Evolutionary conservation across 2,113 vertebrate species (phyloP).

Genomic region (Tautogolabrus adspersus): DNA sequence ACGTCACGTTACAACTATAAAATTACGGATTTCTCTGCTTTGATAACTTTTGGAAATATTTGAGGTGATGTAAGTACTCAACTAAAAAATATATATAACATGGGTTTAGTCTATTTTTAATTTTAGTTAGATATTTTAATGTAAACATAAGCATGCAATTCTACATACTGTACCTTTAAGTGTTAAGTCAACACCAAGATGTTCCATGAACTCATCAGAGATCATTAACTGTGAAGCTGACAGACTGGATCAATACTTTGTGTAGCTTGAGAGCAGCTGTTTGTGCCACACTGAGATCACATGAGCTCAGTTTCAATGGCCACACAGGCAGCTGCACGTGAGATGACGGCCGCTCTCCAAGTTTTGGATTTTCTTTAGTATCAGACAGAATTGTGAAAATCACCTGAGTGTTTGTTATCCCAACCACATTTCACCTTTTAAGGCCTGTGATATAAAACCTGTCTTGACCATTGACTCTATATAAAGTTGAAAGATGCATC

Average conservation of each 20-base stretch:
- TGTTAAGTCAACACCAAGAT: constrained; percentile 9
- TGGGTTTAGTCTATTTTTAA: too few species aligned
- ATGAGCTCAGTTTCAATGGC: constrained; percentile 60
- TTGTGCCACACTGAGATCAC: constrained; percentile 59
- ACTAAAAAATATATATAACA: too few species aligned
- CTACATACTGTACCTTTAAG: too few species aligned
- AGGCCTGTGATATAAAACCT: not conserved
- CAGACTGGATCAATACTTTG: constrained; percentile 69
- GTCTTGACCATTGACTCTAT: not conserved
- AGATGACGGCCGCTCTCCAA: constrained; percentile 46
- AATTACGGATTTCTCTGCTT: too few species aligned
- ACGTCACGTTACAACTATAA: too few species aligned
- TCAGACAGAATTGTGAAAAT: constrained; percentile 15
- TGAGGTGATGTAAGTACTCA: too few species aligned
- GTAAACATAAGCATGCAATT: too few species aligned
- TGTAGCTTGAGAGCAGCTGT: constrained; percentile 75
- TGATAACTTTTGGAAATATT: too few species aligned
- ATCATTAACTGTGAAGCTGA: constrained; percentile 39
- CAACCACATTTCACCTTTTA: not conserved
- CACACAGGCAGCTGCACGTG: constrained; percentile 40
- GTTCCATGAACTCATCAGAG: constrained; percentile 27
- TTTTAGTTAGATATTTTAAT: too few species aligned
- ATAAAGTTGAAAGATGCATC: constrained; percentile 16
- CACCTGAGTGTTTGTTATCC: constrained; percentile 9
- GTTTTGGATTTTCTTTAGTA: constrained; percentile 15